phyloP scores from a whole-genome alignment of 2,797 vertebrate species.

The Cuniculus paca region DNA sequence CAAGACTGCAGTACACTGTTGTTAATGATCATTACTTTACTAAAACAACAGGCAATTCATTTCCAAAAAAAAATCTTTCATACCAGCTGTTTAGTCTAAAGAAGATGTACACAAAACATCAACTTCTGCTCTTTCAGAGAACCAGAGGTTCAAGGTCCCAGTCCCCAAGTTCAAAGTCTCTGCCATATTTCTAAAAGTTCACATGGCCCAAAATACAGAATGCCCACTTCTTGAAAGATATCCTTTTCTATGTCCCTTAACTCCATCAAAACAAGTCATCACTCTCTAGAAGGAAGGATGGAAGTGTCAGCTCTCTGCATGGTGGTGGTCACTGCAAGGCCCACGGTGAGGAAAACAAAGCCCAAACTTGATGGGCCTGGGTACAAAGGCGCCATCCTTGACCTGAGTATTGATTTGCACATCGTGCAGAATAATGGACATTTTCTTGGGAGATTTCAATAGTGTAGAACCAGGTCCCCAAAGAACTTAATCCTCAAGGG shows the following conservation, averaged over 20 bases:
- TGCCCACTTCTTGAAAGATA: neutral
- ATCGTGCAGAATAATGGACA: neutral
- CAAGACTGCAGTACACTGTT: neutral
- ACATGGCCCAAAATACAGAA: neutral
- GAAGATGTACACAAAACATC: neutral
- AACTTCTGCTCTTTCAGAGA: no score
- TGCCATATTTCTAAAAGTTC: neutral
- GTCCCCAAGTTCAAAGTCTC: neutral
- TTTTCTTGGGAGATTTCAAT: neutral
- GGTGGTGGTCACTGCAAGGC: no score
- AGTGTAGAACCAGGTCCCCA: slow-evolving; percentile 23
- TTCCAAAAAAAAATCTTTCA: neutral
- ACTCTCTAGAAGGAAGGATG: no score
- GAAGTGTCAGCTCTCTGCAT: neutral
- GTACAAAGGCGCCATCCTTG: neutral
- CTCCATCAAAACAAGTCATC: no score
- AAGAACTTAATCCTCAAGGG: slow-evolving; percentile 53
- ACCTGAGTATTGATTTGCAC: neutral
- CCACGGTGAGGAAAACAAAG: neutral
- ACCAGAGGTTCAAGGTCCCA: no score
- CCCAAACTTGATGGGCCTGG: neutral
- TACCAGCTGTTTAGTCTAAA: neutral
- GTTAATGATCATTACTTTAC: neutral
- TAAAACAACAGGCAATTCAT: neutral
- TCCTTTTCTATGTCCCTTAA: no score